phyloP scores from a whole-genome alignment of 2,113 vertebrate genomes.

The Cheirogaleus medius region DNA sequence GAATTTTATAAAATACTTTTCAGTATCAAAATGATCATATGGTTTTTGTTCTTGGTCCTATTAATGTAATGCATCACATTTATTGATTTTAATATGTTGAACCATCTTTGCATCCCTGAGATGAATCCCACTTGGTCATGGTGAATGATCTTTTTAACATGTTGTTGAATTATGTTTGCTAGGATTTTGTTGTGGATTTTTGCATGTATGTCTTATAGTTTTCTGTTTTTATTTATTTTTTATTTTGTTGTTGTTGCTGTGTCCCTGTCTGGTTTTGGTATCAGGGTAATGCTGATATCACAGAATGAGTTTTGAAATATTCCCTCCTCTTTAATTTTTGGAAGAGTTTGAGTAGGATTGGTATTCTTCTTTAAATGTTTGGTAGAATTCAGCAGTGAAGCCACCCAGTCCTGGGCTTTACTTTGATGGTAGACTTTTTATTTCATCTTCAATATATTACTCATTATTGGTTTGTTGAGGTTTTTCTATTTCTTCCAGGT shows the following conservation, averaged over 20 bases:
- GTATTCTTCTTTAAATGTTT: background rate
- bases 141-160: background rate
- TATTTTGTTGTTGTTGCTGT: background rate
- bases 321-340: background rate
- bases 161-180: no score
- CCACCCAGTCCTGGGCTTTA: no score
- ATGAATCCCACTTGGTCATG: background rate
- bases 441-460: background rate
- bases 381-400: background rate
- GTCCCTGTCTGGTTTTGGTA: background rate
- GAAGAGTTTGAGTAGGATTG: background rate
- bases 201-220: background rate
- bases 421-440: no score
- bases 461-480: background rate
- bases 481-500: background rate
- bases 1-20: background rate
- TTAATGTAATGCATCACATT: background rate
- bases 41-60: background rate
- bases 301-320: background rate
- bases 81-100: background rate
- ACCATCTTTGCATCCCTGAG: background rate
- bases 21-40: background rate
- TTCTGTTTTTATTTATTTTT: background rate
- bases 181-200: background rate
- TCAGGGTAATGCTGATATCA: background rate